Conservation (phyloP, 2,888 invertebrate species). For the Eupithecia insigniata region DNA sequence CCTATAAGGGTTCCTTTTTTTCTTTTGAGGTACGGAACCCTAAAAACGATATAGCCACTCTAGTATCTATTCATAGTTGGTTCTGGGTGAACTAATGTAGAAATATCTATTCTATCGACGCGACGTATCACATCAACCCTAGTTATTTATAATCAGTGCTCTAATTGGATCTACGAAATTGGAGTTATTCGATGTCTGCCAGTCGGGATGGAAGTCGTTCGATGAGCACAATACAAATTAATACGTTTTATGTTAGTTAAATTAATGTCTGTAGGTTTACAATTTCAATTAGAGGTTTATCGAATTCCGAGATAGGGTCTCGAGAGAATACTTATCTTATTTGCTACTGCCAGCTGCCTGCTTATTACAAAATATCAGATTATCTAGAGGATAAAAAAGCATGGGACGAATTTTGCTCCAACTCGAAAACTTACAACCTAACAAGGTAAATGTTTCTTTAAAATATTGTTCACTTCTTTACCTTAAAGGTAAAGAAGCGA, state of each 20-base stretch:
- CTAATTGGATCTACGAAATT: constrained; percentile 18
- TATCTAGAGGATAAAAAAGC: no score
- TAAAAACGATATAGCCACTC: no score
- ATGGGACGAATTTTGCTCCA: no score
- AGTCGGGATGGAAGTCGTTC: constrained; percentile 14
- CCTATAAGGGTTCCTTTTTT: no score
- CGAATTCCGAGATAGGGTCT: constrained; percentile 5
- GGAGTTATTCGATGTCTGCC: constrained; percentile 19
- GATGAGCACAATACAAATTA: constrained; percentile 14
- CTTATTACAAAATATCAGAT: no score
- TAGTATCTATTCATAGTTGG: background rate
- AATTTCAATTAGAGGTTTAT: constrained; percentile 16
- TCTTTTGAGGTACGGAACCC: no score
- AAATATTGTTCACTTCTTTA: no score
- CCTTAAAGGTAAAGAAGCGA: no score
- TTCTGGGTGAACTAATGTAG: background rate
- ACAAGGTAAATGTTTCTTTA: no score
- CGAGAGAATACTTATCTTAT: background rate
- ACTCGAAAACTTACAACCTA: no score
- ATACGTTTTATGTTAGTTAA: constrained; percentile 14
- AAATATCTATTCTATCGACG: background rate
- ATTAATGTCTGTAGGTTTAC: constrained; percentile 13
- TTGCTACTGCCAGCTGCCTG: background rate
- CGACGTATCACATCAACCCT: background rate
- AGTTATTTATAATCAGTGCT: constrained; percentile 9